Evolutionary conservation across 2,888 invertebrate genomes (phyloP), one percentile per base, ranked within the genome.

Genomic region (Anaspis maculata): DNA sequence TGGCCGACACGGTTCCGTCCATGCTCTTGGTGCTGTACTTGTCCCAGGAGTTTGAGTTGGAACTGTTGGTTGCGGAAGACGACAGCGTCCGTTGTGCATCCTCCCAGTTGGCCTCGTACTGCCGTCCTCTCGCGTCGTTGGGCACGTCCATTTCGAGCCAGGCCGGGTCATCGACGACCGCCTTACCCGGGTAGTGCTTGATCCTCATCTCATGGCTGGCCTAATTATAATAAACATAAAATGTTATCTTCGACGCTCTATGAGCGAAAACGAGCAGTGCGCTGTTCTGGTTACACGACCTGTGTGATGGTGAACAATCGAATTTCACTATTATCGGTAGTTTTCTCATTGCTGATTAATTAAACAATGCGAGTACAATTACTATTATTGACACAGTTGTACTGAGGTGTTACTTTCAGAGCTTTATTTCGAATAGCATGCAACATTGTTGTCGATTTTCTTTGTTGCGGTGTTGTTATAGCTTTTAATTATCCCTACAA

Each of bases 101-200:
- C 41, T 81, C 72, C 88, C 88, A 88, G 59, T 85, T 88, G 16
- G 86, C 86, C 52, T 86, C 87, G 62, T 88, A 88, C 27, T 84
- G 74, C 29, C 83, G 72, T 47, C 77, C 77, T 48, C 74, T 72
- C 25, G 77, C 74, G 45, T 76, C 75, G 55, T 78, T 76, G 59
- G 79, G 77, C 46, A 74, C 72, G 61, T 84, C 85, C 72, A 83
- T 72, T 34, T 77, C 70, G 39, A 76, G 57, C 62, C 75, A 73
- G 13, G 59, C 67, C 34, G 77, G 74, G 39, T 73, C 72, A 42
- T 71, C 67, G 31, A 70, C 51, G 56, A 86, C 84, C 45, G 81
- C 87, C 67, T 83, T 83, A 45, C 87, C 87, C 25, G 87, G 87
- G 64, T 87, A 84, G 54, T 82, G 81, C 62, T 84, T 81, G 46